phyloP scores from a whole-genome alignment of 2,113 vertebrate species.

The Neoarius graeffei region DNA sequence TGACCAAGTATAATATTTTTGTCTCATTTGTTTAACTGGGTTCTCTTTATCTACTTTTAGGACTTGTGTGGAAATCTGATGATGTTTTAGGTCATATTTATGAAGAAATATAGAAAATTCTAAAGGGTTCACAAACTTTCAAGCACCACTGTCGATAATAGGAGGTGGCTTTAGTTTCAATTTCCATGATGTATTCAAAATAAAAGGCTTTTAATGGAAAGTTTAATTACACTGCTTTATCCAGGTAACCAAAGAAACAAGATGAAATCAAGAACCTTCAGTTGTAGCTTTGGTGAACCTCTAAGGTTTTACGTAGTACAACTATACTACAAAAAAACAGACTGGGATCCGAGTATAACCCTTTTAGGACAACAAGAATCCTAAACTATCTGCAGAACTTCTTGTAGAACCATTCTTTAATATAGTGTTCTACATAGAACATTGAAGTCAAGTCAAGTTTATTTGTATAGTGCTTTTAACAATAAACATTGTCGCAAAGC shows the following conservation, averaged over 20 bases:
- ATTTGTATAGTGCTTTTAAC: too few relatives aligned
- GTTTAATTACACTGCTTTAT: not conserved
- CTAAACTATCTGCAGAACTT: not conserved
- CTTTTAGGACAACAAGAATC: not conserved
- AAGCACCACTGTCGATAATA: not conserved
- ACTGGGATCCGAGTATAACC: not conserved
- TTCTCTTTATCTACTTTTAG: too few relatives aligned
- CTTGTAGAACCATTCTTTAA: not conserved
- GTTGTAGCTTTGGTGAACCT: not conserved
- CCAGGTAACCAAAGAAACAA: not conserved
- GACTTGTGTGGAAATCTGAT: too few relatives aligned
- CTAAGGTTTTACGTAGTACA: not conserved
- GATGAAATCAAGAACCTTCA: not conserved
- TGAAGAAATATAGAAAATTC: too few relatives aligned
- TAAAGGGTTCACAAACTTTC: not conserved
- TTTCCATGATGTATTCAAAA: not conserved
- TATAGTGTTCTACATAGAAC: not conserved
- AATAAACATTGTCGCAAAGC: too few relatives aligned
- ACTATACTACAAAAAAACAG: not conserved
- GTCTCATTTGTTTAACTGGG: too few relatives aligned
- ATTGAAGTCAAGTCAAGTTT: too few relatives aligned
- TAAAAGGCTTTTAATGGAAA: not conserved
- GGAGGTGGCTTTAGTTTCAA: not conserved
- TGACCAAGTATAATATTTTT: too few relatives aligned
- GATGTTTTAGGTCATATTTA: too few relatives aligned